Evolutionary conservation across 2,797 vertebrate genomes (phyloP), one percentile per base, ranked within the genome.

Genomic region (Halcyon smyrnensis): DNA sequence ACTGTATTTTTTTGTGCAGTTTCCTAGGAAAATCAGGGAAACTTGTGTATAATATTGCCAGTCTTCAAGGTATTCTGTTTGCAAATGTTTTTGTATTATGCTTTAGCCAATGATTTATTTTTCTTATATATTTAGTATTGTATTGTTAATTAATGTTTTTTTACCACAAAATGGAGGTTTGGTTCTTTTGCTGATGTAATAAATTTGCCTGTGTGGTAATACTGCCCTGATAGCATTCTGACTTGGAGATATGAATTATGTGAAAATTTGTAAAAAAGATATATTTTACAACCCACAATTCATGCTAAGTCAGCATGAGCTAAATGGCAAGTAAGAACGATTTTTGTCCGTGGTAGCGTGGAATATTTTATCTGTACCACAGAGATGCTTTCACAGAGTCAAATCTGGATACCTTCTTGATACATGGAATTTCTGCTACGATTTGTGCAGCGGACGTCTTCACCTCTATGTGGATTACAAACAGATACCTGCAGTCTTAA

Each of bases 1-100:
- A 69, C 60, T 93, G 36, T 90, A 59, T 9, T 37, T 77, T 77
- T 18, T 84, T 84, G 16, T 62, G 36, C 51, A 36, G 68, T 83
- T 97, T 89, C 37, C 46, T 85, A 41, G 43, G 65, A 85, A 89
- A 95, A 82, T 56, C 30, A 32, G 87, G 36, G 56, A 57, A 87
- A 75, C 73, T 30, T 54, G 53, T 76, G 53, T 64, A 28, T 77
- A 73, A 51, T 89, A 65, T 27, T 87, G 39, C 34, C 83, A 64
- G 12, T 71, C 53, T 89, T 95, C 17, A 16, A 69, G 41, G 51
- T 76, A 56, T 51, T 84, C 57, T 62, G 48, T 37, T 94, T 81
- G 53, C 54, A 50, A 54, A 84, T 71, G 43, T 56, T 46, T 71
- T 77, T 43, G 24, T 94, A 25, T 87, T 81, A 60, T 71, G 79